These are phyloP conservation scores for Lepidurus apus DNA, from an alignment of 1,140 invertebrate genomes.

Conservation along the genomic window DNA sequence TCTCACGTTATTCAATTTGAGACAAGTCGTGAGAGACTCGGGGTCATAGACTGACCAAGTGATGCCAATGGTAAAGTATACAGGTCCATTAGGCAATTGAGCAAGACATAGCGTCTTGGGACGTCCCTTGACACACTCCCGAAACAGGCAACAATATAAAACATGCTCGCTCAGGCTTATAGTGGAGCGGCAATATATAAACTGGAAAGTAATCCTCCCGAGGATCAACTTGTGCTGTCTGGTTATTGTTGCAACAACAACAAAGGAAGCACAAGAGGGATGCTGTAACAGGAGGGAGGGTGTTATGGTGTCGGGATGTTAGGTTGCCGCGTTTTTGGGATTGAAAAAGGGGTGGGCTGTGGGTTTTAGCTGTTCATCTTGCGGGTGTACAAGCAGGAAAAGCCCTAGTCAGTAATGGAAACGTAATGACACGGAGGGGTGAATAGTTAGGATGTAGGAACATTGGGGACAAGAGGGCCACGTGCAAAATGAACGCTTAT, in stretches of 20 bases:
- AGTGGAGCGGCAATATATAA: too few species aligned
- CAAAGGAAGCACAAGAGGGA: not conserved
- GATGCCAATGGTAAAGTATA: not conserved
- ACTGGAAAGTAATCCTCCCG: not conserved
- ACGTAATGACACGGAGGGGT: conserved; percentile 16
- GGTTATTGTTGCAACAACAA: conserved; percentile 16
- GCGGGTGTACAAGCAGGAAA: not conserved
- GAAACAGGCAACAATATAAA: not conserved
- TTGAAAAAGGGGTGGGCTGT: not conserved
- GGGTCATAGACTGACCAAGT: too few species aligned
- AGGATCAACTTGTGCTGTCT: conserved; percentile 10
- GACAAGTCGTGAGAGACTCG: too few species aligned
- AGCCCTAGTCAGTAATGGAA: not conserved
- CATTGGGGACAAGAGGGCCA: not conserved
- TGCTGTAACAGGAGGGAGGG: not conserved
- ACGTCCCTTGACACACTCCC: conserved; percentile 5
- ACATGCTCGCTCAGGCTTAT: not conserved
- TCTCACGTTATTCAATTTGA: too few species aligned
- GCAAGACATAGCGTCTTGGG: conserved; percentile 1
- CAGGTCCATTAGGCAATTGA: conserved; percentile 1
- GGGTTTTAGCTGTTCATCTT: conserved; percentile 12
- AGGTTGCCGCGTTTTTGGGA: not conserved
- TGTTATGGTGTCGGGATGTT: not conserved
- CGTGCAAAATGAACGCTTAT: conserved; percentile 9
- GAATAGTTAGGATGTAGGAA: not conserved